Conservation (phyloP, 2,113 vertebrate species). For the Pleuronectes platessa region DNA sequence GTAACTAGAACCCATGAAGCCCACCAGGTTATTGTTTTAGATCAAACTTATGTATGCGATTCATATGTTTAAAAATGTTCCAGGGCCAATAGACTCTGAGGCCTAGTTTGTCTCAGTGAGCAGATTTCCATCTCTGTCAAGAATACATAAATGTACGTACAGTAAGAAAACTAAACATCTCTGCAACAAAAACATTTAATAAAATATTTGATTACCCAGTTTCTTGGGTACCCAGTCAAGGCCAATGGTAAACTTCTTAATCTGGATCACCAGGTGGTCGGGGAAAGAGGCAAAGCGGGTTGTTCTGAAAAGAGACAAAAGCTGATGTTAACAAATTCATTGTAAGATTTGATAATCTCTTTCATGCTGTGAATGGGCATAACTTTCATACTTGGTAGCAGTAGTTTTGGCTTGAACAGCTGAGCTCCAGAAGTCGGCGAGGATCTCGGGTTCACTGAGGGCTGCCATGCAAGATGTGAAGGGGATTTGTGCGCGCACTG, state of each 20-base stretch:
- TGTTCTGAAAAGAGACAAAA: conserved; percentile 82
- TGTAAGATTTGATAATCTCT: not conserved
- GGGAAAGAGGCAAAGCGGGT: conserved; percentile 98
- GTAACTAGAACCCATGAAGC: too few relatives aligned
- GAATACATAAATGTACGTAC: not conserved
- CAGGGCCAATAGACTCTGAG: not conserved
- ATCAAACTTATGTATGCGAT: not conserved
- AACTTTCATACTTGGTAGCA: conserved; percentile 91
- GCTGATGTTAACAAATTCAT: conserved; percentile 6
- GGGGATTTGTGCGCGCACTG: conserved; percentile 94
- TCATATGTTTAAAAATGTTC: not conserved
- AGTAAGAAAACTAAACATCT: not conserved
- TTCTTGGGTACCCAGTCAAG: conserved; percentile 99
- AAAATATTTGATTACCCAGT: conserved; percentile 85
- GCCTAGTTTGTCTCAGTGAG: too few relatives aligned
- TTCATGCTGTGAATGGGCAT: not conserved
- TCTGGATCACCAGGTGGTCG: conserved; percentile 97
- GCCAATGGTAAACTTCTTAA: conserved; percentile 99
- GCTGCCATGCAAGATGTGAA: conserved; percentile 95
- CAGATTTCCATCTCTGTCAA: not conserved
- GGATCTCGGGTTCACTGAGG: conserved; percentile 93
- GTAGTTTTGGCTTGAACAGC: conserved; percentile 96
- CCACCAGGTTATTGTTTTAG: too few relatives aligned
- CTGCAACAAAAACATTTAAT: conserved; percentile 1
- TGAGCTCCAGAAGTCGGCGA: conserved; percentile 99